Conservation (phyloP, 2,113 vertebrate species). For the Notarius lentiginosus region DNA sequence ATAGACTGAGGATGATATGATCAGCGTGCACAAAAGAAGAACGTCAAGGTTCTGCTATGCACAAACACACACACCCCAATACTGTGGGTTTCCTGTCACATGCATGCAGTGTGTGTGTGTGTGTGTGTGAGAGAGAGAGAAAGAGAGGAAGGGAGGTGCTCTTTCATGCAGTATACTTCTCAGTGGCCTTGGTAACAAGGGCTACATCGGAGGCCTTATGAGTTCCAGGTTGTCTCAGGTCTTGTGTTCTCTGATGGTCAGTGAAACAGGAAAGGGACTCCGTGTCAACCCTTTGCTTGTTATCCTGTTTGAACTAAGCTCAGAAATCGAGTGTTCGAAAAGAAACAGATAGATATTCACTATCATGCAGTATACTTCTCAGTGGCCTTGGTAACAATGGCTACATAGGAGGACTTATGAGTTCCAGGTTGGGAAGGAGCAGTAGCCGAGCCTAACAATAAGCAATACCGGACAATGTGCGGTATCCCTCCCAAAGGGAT, state of each 20-base stretch:
- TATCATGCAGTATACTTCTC: conserved; percentile 8
- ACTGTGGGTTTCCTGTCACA: conserved; percentile 46
- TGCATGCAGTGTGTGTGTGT: conserved; percentile 18
- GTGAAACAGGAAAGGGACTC: background rate
- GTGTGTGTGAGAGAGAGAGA: background rate
- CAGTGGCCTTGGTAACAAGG: background rate
- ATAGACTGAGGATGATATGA: background rate
- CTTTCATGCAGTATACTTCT: conserved; percentile 17
- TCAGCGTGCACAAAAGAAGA: background rate
- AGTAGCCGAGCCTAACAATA: no score
- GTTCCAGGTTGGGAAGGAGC: background rate
- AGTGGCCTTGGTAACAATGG: background rate
- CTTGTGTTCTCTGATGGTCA: background rate
- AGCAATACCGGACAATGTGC: no score
- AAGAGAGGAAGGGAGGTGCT: conserved; percentile 23
- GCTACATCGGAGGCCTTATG: background rate
- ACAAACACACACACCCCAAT: background rate
- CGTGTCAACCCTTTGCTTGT: no score
- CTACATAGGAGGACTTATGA: background rate
- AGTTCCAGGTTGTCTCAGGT: background rate
- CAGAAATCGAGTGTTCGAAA: no score
- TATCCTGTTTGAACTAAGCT: no score
- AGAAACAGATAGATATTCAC: no score
- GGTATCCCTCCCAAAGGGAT: no score
- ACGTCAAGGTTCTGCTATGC: conserved; percentile 3